Conservation (phyloP, 2,113 vertebrate species). For the human (Homo sapiens) region GRCh38 chr16:56133001-56133500, state of each 20-base stretch:
- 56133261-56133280: not conserved
- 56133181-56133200: not conserved
- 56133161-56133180: not conserved
- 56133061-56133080: not conserved
- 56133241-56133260: not conserved
- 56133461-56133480: not conserved
- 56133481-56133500: slow-evolving; percentile 9
- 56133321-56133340: not conserved
- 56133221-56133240: not conserved
- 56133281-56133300: not conserved
- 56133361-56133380: not conserved
- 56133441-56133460: not conserved
- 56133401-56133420: not conserved
- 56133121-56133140: not conserved
- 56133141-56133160: not conserved
- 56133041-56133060: not conserved
- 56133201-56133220: not conserved
- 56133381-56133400: not conserved
- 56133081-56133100: not conserved
- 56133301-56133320: not conserved
- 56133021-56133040: not conserved
- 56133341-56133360: not conserved
- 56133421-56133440: not conserved
- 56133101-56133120: not conserved
- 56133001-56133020: not conserved